These are phyloP conservation scores for Sylvilagus floridanus DNA, from an alignment of 2,797 vertebrate species.

Conservation along the genomic window DNA sequence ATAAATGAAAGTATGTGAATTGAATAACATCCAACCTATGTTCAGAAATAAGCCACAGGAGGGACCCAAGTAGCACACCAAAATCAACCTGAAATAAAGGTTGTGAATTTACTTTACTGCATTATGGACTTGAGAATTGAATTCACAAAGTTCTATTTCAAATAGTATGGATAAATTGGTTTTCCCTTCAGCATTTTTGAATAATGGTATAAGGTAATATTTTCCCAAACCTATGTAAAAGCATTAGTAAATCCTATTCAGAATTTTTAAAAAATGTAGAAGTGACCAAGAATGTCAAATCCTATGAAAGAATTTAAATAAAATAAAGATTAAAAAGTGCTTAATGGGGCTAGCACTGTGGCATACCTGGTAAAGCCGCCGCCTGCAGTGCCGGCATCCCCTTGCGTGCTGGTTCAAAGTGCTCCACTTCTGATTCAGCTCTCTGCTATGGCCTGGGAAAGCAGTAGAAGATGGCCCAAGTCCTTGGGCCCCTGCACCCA, in stretches of 20 bases:
- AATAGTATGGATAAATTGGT: neutral
- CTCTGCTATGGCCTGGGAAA: too few relatives aligned
- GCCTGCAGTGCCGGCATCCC: too few relatives aligned
- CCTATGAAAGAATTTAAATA: neutral
- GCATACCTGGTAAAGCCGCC: too few relatives aligned
- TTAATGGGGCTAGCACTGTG: neutral
- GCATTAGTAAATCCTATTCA: neutral
- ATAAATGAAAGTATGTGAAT: neutral
- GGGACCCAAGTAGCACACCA: neutral
- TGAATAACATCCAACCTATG: neutral
- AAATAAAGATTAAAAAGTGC: neutral
- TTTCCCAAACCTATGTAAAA: slow-evolving; percentile 4
- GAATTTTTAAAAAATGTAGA: neutral
- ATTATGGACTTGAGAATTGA: slow-evolving; percentile 29
- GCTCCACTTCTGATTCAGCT: too few relatives aligned
- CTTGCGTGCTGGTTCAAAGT: too few relatives aligned
- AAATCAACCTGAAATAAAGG: neutral
- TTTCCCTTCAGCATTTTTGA: slow-evolving; percentile 38
- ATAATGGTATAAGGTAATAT: neutral
- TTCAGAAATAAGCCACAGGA: neutral
- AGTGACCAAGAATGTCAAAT: neutral
- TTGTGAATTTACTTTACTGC: slow-evolving; percentile 43
- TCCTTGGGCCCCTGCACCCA: too few relatives aligned
- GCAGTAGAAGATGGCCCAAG: too few relatives aligned
- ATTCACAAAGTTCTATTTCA: neutral